Evolutionary conservation across 2,797 vertebrate genomes (phyloP).

Genomic region (Spea hammondii): DNA sequence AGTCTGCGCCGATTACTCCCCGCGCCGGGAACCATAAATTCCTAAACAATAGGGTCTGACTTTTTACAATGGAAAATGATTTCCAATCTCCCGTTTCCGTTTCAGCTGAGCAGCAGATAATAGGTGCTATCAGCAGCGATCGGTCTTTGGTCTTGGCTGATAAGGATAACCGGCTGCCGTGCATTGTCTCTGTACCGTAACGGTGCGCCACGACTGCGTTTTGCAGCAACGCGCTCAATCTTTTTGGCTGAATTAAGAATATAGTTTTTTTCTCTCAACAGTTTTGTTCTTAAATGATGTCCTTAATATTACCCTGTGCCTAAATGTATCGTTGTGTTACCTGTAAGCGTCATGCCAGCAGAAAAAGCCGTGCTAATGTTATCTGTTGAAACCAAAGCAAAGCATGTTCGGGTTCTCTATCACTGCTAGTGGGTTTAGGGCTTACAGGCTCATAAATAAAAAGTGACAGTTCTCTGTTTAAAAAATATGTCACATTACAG

Average conservation of each 20-base stretch:
- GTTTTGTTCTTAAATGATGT: slow-evolving; percentile 1
- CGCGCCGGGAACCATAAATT: slow-evolving; percentile 21
- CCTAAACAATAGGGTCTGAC: slow-evolving; percentile 13
- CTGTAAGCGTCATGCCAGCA: not conserved
- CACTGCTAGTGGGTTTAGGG: no score
- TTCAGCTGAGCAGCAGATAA: slow-evolving; percentile 42
- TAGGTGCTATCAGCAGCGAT: slow-evolving; percentile 32
- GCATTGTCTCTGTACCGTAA: slow-evolving; percentile 7
- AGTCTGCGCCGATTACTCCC: not conserved
- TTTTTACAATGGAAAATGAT: slow-evolving; percentile 27
- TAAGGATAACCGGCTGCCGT: slow-evolving; percentile 28
- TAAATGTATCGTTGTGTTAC: not conserved
- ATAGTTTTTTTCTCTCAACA: slow-evolving; percentile 3
- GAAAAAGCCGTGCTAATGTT: no score
- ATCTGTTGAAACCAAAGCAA: no score
- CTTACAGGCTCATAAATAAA: no score
- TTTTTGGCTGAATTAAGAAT: slow-evolving; percentile 12
- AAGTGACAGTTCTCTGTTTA: no score
- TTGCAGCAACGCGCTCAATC: slow-evolving; percentile 16
- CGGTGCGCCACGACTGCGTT: slow-evolving; percentile 1
- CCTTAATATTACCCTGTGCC: not conserved
- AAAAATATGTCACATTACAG: no score
- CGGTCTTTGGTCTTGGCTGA: slow-evolving; percentile 41
- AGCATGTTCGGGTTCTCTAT: no score
- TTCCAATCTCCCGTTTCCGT: slow-evolving; percentile 34